Evolutionary conservation across 1,140 invertebrate species (phyloP), one percentile per base, ranked within the genome.

Genomic region (Lasioglossum baleicum): DNA sequence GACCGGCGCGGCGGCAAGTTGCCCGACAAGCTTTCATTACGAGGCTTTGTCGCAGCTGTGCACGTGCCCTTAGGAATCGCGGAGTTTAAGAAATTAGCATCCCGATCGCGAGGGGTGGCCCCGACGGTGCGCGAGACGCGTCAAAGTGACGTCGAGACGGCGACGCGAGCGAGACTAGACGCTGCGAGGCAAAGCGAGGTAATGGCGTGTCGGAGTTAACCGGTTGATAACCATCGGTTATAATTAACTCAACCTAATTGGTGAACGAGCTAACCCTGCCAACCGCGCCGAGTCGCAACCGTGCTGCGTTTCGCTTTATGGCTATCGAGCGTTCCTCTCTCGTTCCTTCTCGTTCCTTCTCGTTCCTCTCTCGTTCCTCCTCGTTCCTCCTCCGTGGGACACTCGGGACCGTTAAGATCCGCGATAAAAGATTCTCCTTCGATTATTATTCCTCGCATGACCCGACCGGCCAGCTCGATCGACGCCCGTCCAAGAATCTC

Each of bases 201-300:
- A 93, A 93, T 93, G 91, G 92, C 91, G 91, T 92, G 92, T 92
- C 91, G 91, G 92, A 93, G 92, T 93, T 93, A 93, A 93, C 91
- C 90, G 90, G 92, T 91, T 93, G 92, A 92, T 93, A 93, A 93
- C 89, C 92, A 93, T 93, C 92, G 91, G 91, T 92, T 93, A 93
- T 93, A 93, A 93, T 93, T 93, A 93, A 93, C 92, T 93, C 90
- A 90, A 89, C 89, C 90, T 90, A 92, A 92, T 90, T 90, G 89
- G 90, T 88, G 91, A 92, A 92, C 91, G 90, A 92, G 90, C 90
- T 90, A 90, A 91, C 89, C 88, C 90, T 88, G 89, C 87, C 88
- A 91, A 89, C 88, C 85, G 81, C 80, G 74, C 75, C 83, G 56
- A 67, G 72, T 70, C 80, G 56, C 73, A 82, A 79, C 75, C 44